Evolutionary conservation across 1,140 invertebrate genomes (phyloP), one percentile per base, ranked within the genome.

Genomic region (silkworm (Bombyx mori)): DNA sequence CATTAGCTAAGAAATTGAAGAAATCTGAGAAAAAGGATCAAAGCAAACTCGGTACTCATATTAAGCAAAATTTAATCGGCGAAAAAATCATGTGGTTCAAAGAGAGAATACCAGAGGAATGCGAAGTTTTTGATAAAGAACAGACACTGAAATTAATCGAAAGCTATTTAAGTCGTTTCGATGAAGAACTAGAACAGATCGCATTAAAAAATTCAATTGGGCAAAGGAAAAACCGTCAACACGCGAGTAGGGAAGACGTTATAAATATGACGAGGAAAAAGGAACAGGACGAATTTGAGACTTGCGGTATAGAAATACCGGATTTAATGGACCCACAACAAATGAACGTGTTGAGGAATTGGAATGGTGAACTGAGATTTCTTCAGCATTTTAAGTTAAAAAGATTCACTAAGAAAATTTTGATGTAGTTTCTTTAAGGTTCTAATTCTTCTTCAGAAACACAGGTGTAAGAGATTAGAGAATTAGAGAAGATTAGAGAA

Each of bases 131-230:
- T 54, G 89, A 83, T 35, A 88, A 91, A 60, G 80, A 91, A 74
- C 85, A 92, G 63, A 88, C 89, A 35, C 75, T 90, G 56, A 79
- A 90, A 56, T 74, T 94, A 50, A 90, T 94, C 51, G 74, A 90
- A 63, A 82, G 81, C 74, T 93, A 90, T 73, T 71, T 87, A 69
- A 70, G 77, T 57, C 65, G 94, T 52, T 93, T 95, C 82, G 91
- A 94, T 69, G 92, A 94, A 61, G 94, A 96, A 88, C 75, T 95
- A 43, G 90, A 92, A 65, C 93, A 94, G 79, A 95, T 96, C 68
- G 73, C 82, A 22, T 81, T 94, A 4, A 95, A 94, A 73, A 92
- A 93, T 69, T 93, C 92, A 0, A 90, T 95, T 46, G 92, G 93
- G 10, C 88, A 89, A 43, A 89, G 91, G 64, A 94, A 92, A 76